Evolutionary conservation across 2,888 invertebrate genomes (phyloP).

Genomic region (Drosophila villosipedis): DNA sequence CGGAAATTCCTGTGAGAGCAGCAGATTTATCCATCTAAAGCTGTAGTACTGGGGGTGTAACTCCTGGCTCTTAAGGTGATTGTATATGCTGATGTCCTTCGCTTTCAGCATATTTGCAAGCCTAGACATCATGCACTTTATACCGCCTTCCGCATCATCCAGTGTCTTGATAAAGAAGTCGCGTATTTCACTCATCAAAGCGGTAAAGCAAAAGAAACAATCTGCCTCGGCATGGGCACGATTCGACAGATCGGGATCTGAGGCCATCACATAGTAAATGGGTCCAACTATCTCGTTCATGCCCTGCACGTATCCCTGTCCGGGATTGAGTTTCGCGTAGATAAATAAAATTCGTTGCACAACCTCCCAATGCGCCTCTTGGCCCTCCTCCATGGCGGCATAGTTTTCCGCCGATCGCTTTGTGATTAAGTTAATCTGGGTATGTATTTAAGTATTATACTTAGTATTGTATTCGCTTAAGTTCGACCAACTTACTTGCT

Average conservation of each 20-base stretch:
- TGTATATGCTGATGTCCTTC: slow-evolving; percentile 92
- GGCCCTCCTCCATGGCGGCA: slow-evolving; percentile 93
- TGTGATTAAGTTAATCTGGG: slow-evolving; percentile 89
- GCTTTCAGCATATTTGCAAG: slow-evolving; percentile 91
- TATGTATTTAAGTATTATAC: not conserved
- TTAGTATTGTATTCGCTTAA: slow-evolving; percentile 3
- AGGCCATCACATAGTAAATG: slow-evolving; percentile 98
- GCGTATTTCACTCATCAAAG: slow-evolving; percentile 98
- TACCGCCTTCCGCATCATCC: slow-evolving; percentile 96
- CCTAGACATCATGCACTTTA: slow-evolving; percentile 94
- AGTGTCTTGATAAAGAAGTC: slow-evolving; percentile 98
- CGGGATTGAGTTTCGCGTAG: slow-evolving; percentile 99
- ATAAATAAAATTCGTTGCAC: slow-evolving; percentile 98
- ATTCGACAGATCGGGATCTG: slow-evolving; percentile 92
- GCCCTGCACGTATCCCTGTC: slow-evolving; percentile 98
- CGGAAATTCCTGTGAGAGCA: slow-evolving; percentile 98
- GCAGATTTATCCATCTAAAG: slow-evolving; percentile 97
- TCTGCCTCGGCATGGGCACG: slow-evolving; percentile 98
- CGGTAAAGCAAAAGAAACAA: slow-evolving; percentile 99
- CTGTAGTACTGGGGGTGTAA: slow-evolving; percentile 98
- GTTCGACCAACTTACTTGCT: slow-evolving; percentile 71
- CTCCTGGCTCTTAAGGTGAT: slow-evolving; percentile 92
- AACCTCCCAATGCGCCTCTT: slow-evolving; percentile 99
- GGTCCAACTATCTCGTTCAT: slow-evolving; percentile 99
- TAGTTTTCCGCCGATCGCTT: slow-evolving; percentile 93